Base-by-base conservation (phyloP, 2,113 vertebrate genomes). In the Halcyon malimbica region DNA sequence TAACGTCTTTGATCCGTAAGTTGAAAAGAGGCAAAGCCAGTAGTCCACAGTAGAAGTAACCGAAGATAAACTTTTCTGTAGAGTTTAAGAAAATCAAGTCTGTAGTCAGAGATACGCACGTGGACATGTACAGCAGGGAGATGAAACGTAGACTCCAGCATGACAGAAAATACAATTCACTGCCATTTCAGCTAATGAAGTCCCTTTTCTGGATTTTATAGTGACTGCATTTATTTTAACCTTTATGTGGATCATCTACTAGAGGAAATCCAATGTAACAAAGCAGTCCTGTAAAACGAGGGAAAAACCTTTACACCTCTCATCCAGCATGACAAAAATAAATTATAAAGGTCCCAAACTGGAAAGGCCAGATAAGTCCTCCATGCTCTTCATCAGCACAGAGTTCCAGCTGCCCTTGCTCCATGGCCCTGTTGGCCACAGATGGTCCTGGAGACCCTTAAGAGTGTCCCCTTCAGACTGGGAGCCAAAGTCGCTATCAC, bases 11-110 rank as follows among this genome's bases (percentile, higher is more conserved):
- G 93, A 96, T 96, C 86, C 87, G 44, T 76, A 87, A 67, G 74
- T 89, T 83, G 86, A 89, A 95, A 96, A 82, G 53, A 75, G 83
- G 62, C 90, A 95, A 96, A 96, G 88, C 60, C 79, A 89, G 92
- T 92, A 93, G 86, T 93, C 83, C 88, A 81, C 83, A 86, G 88
- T 71, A 94, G 92, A 93, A 71, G 13, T 50, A 89, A 76, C 69
- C 48, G 26, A 96, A 91, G 53, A 94, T 54, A 84, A 92, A 91
- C 41, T 71, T 89, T 29, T 81, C 68, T 69, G 28, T 23, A 14
- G 35, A 76, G 56, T 84, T 92, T 71, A 81, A 85, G 79, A 80
- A 90, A 96, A 90, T 63, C 23, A 71, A 65, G 69, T 37, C 57
- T 10, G 0, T 19, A 79, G 42, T 74, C 76, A 71, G 88, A 71